Percentiles rank a stretch among this genome's conserved stretches.
Evolutionary conservation across 2,113 vertebrate species (phyloP).

Genomic region (Pluvialis apricaria): DNA sequence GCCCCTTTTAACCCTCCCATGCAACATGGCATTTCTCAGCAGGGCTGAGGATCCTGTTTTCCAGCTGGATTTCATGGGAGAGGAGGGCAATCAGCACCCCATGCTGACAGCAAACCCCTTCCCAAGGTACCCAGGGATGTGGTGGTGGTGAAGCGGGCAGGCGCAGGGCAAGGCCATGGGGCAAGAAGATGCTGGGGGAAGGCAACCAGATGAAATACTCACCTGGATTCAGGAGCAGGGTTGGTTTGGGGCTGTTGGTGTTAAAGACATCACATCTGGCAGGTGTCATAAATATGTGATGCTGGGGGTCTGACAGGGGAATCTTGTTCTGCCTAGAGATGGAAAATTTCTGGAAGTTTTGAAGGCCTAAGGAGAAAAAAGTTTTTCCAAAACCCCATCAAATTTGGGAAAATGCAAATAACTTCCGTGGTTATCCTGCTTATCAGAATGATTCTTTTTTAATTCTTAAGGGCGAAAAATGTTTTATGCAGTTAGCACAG

Average conservation of each 20-base stretch:
- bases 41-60: background rate
- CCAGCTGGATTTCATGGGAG: background rate
- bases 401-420: background rate
- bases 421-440: background rate
- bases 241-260: background rate
- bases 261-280: background rate
- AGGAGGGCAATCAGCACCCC: background rate
- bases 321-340: background rate
- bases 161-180: rapidly evolving
- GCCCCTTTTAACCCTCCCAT: background rate
- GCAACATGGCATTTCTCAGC: background rate
- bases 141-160: background rate
- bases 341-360: background rate
- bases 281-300: background rate
- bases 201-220: background rate
- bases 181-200: background rate
- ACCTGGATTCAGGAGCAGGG: background rate
- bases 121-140: background rate
- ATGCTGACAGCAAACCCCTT: background rate
- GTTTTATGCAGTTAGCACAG: background rate
- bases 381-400: rapidly evolving
- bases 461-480: background rate
- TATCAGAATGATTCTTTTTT: background rate
- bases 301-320: background rate
- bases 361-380: background rate